Evolutionary conservation across 2,797 vertebrate species (phyloP), one percentile per base, ranked within the genome.

Genomic region (Ceyx erithaca): DNA sequence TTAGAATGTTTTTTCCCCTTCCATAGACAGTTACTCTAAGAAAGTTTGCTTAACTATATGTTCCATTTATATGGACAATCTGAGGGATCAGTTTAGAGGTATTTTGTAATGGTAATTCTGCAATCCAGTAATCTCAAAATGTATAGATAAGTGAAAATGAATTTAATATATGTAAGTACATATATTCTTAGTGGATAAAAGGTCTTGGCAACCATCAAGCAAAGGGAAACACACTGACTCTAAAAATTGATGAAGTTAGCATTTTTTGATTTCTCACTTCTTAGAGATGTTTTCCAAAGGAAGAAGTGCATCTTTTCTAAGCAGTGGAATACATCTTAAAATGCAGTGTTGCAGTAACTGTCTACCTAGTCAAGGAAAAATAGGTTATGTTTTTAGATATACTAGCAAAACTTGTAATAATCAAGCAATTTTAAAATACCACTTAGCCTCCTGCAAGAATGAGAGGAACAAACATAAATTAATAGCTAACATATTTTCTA

Each of bases 71-170:
- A 35, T 3, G 59, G 35, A 30, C 37, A 35, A 51, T 48, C 35
- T 51, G 64, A 83, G 30, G 54, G 15, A 59, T 31, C 22, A 54
- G n/a, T n/a, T 80, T n/a, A 48, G 33, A 2, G n/a, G 33, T 9
- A 21, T 41, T 81, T 62, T 33, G 20, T n/a, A 55, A 26, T 25
- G 45, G 33, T 15, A 54, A 17, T 20, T 73, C 55, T 66, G 28
- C 9, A 80, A 19, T 17, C 45, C 0, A 0, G 30, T 17, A 31
- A 62, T 41, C 46, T 69, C 1, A 0, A 58, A 68, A 57, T 3
- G 10, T 14, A 14, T 28, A 55, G 41, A 67, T 40, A 40, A 41
- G 23, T 16, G 9, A 14, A 54, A 89, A 49, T 1, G 2, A 92
- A 46, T 4, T 7, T 28, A 86, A 46, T 31, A 22, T 26, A 11